Percentiles rank a stretch among this genome's conserved stretches.
Evolutionary conservation across 2,888 invertebrate genomes (phyloP).

Genomic region (Lycia hirtaria): DNA sequence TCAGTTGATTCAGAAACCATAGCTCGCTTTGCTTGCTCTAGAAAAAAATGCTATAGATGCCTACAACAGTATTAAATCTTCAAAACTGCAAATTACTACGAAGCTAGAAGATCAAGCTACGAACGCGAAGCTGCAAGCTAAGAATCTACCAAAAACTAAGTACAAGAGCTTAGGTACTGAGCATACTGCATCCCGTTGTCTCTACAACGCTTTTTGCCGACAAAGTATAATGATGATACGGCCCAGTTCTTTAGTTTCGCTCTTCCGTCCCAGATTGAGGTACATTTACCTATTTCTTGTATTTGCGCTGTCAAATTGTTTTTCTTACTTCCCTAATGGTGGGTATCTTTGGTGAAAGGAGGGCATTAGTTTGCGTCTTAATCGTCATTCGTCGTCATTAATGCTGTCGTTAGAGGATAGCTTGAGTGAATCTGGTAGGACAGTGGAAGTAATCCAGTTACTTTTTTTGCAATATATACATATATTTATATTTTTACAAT

Average conservation of each 20-base stretch:
- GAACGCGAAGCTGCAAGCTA: too few species aligned
- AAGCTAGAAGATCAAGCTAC: too few species aligned
- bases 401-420: slow-evolving; percentile 24
- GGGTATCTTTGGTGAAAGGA: slow-evolving; percentile 26
- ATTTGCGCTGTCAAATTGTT: slow-evolving; percentile 34
- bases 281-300: slow-evolving; percentile 31
- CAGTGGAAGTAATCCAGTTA: background rate
- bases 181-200: slow-evolving; percentile 57
- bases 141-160: slow-evolving; percentile 4
- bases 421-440: slow-evolving; percentile 15
- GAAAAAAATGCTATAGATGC: too few species aligned
- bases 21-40: too few species aligned
- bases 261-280: slow-evolving; percentile 36
- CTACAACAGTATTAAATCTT: background rate
- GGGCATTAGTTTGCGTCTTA: slow-evolving; percentile 33
- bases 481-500: too few species aligned
- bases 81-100: too few species aligned
- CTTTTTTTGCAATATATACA: too few species aligned
- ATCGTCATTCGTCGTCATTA: slow-evolving; percentile 32
- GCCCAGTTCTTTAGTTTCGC: slow-evolving; percentile 50
- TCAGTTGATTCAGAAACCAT: too few species aligned
- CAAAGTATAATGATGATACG: slow-evolving; percentile 60
- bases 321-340: slow-evolving; percentile 29
- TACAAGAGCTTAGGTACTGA: slow-evolving; percentile 20
- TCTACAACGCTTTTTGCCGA: slow-evolving; percentile 69